Evolutionary conservation across 2,888 invertebrate species (phyloP).

Genomic region (Drosophila lacicola): DNA sequence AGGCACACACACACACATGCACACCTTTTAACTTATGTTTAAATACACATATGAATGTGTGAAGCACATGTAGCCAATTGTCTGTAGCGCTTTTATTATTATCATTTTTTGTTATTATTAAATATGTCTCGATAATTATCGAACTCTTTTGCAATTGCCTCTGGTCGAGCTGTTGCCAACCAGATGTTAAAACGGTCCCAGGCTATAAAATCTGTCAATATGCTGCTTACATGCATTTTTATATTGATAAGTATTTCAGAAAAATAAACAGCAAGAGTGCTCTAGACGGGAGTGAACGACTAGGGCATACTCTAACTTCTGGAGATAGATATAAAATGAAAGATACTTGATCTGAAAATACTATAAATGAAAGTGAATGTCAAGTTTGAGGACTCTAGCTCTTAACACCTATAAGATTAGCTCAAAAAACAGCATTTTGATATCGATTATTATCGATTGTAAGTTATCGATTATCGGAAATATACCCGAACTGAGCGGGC

Average conservation of each 20-base stretch:
- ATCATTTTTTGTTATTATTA: slow-evolving; percentile 63
- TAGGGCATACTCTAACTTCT: too few species aligned
- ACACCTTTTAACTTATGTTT: slow-evolving; percentile 11
- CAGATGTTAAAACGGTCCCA: slow-evolving; percentile 41
- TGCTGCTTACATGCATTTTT: not conserved
- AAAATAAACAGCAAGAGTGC: not conserved
- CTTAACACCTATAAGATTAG: too few species aligned
- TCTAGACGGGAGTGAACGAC: too few species aligned
- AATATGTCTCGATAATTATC: slow-evolving; percentile 66
- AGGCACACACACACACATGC: slow-evolving; percentile 9
- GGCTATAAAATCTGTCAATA: slow-evolving; percentile 15
- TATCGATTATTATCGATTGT: too few species aligned
- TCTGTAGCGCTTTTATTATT: slow-evolving; percentile 46
- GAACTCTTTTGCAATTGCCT: slow-evolving; percentile 31
- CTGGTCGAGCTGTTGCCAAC: slow-evolving; percentile 18
- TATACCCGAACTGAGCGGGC: too few species aligned
- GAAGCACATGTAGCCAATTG: slow-evolving; percentile 18
- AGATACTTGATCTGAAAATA: too few species aligned
- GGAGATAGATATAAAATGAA: too few species aligned
- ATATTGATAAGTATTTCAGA: not conserved
- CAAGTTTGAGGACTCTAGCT: too few species aligned
- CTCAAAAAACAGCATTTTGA: too few species aligned
- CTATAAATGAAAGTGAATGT: too few species aligned
- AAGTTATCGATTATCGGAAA: too few species aligned
- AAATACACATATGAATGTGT: slow-evolving; percentile 13